phyloP scores from a whole-genome alignment of 1,140 invertebrate species.

The Carposina sasakii region DNA sequence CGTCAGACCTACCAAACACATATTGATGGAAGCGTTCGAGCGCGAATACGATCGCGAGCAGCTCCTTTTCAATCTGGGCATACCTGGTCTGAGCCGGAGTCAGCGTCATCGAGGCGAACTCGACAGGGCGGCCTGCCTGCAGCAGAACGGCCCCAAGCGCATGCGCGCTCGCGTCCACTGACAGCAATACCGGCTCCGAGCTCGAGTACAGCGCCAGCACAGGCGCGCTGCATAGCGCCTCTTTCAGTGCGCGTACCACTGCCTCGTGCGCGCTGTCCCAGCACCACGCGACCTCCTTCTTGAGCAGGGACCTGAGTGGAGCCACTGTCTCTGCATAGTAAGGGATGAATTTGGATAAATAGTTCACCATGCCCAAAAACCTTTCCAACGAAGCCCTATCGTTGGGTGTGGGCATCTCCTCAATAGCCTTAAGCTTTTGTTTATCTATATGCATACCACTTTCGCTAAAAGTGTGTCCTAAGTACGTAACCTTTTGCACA shows the following conservation, averaged over 20 bases:
- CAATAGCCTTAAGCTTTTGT: constrained; percentile 1
- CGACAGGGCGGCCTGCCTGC: constrained; percentile 5
- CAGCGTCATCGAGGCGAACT: constrained; percentile 6
- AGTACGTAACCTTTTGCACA: neutral
- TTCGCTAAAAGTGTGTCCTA: constrained; percentile 8
- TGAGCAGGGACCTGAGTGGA: neutral
- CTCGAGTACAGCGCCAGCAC: constrained; percentile 8
- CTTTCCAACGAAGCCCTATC: constrained; percentile 5
- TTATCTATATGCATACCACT: constrained; percentile 1
- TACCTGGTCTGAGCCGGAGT: neutral
- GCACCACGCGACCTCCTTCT: constrained; percentile 6
- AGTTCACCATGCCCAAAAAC: constrained; percentile 11
- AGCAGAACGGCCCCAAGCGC: constrained; percentile 6
- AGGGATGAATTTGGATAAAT: constrained; percentile 8
- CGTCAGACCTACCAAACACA: constrained; percentile 14
- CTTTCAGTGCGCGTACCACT: constrained; percentile 2
- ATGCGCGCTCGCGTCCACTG: constrained; percentile 2
- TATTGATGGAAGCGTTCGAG: constrained; percentile 29
- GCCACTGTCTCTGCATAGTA: constrained; percentile 5
- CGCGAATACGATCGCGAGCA: constrained; percentile 33
- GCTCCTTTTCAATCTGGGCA: constrained; percentile 57
- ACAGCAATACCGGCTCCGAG: neutral
- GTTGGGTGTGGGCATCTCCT: constrained; percentile 4
- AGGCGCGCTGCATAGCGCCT: constrained; percentile 3
- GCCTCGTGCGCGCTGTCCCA: neutral